Evolutionary conservation across 2,888 invertebrate species (phyloP).

Genomic region (Linnaemya tessellans): DNA sequence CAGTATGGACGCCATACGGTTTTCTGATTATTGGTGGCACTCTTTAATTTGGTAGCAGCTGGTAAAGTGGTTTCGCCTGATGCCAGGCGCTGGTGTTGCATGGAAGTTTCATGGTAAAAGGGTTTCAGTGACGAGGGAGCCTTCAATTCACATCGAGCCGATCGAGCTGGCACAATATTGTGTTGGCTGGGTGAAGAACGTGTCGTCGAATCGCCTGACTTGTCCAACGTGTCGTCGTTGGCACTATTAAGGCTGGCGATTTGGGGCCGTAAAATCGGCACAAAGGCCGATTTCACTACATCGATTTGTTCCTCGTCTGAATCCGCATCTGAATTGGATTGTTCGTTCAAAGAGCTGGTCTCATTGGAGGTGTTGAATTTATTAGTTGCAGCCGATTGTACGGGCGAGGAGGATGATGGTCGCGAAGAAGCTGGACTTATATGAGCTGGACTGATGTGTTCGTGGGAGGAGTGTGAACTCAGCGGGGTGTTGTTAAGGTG

Average conservation of each 20-base stretch:
- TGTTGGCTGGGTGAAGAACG: conserved; percentile 77
- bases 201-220: conserved; percentile 79
- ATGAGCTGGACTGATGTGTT: conserved; percentile 79
- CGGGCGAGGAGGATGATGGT: conserved; percentile 82
- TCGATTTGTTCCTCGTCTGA: conserved; percentile 90
- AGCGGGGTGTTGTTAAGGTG: conserved; percentile 75
- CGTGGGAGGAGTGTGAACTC: conserved; percentile 76
- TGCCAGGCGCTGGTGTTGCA: conserved; percentile 74
- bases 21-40: conserved; percentile 85
- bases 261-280: conserved; percentile 85
- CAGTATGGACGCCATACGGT: conserved; percentile 90
- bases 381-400: conserved; percentile 74
- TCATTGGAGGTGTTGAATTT: conserved; percentile 85
- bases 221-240: conserved; percentile 78
- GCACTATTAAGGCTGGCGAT: conserved; percentile 81
- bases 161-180: conserved; percentile 77
- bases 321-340: conserved; percentile 84
- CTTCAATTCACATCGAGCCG: conserved; percentile 85
- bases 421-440: conserved; percentile 82
- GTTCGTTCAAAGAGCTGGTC: conserved; percentile 86
- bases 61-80: conserved; percentile 80
- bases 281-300: conserved; percentile 90
- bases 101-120: conserved; percentile 84
- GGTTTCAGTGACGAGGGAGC: conserved; percentile 85
- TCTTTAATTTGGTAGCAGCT: conserved; percentile 86